phyloP scores from a whole-genome alignment of 2,797 vertebrate species.

The Ammospiza maritima region DNA sequence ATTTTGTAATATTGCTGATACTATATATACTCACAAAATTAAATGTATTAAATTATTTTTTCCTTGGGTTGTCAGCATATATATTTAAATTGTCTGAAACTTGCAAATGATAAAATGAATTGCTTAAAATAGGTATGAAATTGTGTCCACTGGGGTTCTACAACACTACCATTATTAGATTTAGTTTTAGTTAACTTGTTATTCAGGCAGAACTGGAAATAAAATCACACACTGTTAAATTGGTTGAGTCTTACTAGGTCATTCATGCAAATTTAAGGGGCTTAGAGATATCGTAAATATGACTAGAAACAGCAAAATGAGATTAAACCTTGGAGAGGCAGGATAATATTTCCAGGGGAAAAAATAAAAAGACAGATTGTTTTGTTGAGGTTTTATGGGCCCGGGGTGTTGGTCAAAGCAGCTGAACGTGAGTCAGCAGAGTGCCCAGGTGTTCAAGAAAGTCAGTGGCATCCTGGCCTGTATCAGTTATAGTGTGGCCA shows the following conservation, averaged over 20 bases:
- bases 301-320: neutral
- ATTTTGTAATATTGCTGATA: neutral
- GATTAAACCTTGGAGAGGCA: neutral
- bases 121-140: neutral
- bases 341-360: neutral
- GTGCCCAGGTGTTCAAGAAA: too few species aligned
- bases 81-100: neutral
- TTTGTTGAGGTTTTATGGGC: neutral
- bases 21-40: neutral
- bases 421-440: too few species aligned
- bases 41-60: neutral
- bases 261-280: neutral
- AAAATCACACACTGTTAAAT: slow-evolving; percentile 9
- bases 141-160: neutral
- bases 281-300: neutral
- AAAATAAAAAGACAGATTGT: neutral
- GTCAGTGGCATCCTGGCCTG: neutral
- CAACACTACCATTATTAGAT: neutral
- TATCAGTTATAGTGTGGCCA: neutral
- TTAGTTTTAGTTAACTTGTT: neutral
- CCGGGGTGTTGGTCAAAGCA: neutral
- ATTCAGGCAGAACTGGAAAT: neutral
- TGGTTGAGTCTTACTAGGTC: neutral
- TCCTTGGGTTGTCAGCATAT: neutral
- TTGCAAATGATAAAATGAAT: neutral